These are phyloP conservation scores for Agelaius tricolor DNA, from an alignment of 2,113 vertebrate genomes.

Conservation along the genomic window DNA sequence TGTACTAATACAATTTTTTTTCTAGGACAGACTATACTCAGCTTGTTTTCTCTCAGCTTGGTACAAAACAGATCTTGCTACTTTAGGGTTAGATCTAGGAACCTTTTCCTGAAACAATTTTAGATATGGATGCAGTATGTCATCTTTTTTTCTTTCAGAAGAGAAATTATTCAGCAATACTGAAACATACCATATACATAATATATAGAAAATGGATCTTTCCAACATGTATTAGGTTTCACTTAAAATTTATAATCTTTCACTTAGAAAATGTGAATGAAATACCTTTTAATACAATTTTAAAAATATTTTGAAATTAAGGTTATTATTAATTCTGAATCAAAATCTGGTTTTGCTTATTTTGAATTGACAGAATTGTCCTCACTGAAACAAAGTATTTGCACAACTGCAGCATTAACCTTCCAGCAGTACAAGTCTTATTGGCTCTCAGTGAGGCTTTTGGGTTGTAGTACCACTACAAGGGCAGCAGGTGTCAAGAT, in stretches of 20 bases:
- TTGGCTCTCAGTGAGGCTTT: neutral
- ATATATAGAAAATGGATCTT: neutral
- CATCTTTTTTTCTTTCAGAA: neutral
- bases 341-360: neutral
- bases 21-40: neutral
- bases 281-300: neutral
- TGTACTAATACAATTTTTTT: neutral
- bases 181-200: neutral
- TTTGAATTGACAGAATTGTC: neutral
- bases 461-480: neutral
- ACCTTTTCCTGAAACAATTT: neutral
- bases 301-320: neutral
- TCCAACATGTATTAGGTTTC: neutral
- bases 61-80: neutral
- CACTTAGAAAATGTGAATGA: neutral
- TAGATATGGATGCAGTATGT: neutral
- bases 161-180: neutral
- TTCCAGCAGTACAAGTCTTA: neutral
- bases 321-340: neutral
- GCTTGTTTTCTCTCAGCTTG: neutral
- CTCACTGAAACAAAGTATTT: neutral
- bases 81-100: neutral
- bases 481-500: neutral
- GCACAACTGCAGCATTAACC: neutral
- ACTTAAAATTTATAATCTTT: neutral